A percentile compares a stretch with the other conserved stretches of the same genome.
Evolutionary conservation across 2,888 invertebrate genomes (phyloP).

Genomic region (Diogma glabrata): DNA sequence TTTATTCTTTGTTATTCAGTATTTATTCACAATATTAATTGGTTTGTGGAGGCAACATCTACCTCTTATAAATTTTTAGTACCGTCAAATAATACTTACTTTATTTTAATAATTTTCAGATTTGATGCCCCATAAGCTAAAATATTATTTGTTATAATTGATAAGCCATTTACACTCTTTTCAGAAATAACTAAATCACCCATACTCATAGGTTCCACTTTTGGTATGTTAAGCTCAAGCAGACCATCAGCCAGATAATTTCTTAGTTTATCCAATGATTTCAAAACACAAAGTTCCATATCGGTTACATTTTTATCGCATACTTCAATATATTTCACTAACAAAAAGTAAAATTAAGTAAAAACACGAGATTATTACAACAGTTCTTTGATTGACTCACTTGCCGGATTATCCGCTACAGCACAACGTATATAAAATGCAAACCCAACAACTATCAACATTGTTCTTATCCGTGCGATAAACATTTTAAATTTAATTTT

Average conservation of each 20-base stretch:
- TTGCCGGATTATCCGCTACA: too few relatives aligned
- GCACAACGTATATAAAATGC: too few relatives aligned
- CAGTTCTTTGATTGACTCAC: too few relatives aligned
- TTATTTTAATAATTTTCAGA: constrained; percentile 12
- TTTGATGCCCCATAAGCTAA: constrained; percentile 13
- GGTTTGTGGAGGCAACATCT: too few relatives aligned
- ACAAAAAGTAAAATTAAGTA: too few relatives aligned
- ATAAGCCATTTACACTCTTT: constrained; percentile 12
- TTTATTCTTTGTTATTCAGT: too few relatives aligned
- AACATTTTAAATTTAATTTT: too few relatives aligned
- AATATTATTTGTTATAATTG: constrained; percentile 13
- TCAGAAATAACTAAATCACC: constrained; percentile 13
- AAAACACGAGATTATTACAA: too few relatives aligned
- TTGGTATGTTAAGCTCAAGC: constrained; percentile 47
- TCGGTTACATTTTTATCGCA: constrained; percentile 49
- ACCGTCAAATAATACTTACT: constrained; percentile 1
- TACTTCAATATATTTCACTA: constrained; percentile 48
- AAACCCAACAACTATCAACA: too few relatives aligned
- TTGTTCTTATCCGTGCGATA: too few relatives aligned
- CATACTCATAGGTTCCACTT: constrained; percentile 43
- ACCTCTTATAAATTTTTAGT: neutral
- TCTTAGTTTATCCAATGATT: constrained; percentile 44
- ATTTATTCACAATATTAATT: too few relatives aligned
- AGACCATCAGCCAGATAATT: constrained; percentile 47
- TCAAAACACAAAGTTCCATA: constrained; percentile 44